A percentile compares a stretch with the other conserved stretches of the same genome.
These are phyloP conservation scores for Centrocercus urophasianus DNA, from an alignment of 2,113 vertebrate genomes.

Conservation along the genomic window DNA sequence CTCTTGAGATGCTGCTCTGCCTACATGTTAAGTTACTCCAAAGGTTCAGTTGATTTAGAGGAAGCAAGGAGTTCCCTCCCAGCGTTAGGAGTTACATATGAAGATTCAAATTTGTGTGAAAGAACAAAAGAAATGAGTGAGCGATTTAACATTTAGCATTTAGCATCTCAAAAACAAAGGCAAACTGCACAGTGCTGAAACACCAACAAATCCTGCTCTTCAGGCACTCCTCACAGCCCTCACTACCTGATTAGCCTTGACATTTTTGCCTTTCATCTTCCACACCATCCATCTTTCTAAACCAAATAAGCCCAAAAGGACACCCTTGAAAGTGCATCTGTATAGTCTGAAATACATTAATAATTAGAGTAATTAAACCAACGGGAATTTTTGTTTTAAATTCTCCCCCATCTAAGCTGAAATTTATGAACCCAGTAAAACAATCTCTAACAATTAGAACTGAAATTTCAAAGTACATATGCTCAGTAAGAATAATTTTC, in stretches of 20 bases:
- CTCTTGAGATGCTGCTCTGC: background rate
- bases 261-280: conserved; percentile 89
- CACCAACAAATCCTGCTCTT: conserved; percentile 33
- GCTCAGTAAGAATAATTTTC: background rate
- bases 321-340: conserved; percentile 87
- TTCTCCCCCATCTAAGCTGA: conserved; percentile 68
- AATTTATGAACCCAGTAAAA: conserved; percentile 63
- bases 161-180: background rate
- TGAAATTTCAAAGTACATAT: conserved; percentile 36
- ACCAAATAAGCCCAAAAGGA: conserved; percentile 90
- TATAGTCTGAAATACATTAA: conserved; percentile 86
- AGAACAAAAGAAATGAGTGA: background rate
- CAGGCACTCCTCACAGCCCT: conserved; percentile 75
- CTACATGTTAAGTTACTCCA: background rate
- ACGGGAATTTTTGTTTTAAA: conserved; percentile 83
- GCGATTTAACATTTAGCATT: background rate
- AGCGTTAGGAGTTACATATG: background rate
- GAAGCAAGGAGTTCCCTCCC: background rate
- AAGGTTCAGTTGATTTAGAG: background rate
- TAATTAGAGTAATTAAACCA: conserved; percentile 96
- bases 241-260: conserved; percentile 83
- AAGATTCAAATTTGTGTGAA: background rate
- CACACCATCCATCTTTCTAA: conserved; percentile 80
- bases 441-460: conserved; percentile 38
- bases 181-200: background rate